Evolutionary conservation across 1,140 invertebrate species (phyloP).

Genomic region (Dinothrombium tinctorium): DNA sequence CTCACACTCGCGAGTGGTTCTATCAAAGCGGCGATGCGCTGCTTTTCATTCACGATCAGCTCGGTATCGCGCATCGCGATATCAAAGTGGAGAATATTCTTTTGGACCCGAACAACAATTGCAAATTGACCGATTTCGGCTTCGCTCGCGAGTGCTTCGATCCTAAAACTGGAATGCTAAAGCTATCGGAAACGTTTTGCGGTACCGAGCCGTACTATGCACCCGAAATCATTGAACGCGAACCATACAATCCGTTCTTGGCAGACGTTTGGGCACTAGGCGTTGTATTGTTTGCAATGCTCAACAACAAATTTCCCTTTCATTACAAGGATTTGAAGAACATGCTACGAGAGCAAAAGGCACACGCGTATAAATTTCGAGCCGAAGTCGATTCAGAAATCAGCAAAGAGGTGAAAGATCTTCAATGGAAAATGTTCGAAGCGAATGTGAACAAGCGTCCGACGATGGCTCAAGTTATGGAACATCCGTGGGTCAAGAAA

Average conservation of each 20-base stretch:
- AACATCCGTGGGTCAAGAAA: constrained; percentile 13
- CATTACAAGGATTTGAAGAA: constrained; percentile 23
- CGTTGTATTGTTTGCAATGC: constrained; percentile 18
- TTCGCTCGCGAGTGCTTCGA: constrained; percentile 8
- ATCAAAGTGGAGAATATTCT: constrained; percentile 13
- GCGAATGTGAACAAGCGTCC: constrained; percentile 45
- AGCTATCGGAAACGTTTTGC: constrained; percentile 9
- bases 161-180: neutral
- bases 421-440: constrained; percentile 47
- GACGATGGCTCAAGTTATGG: constrained; percentile 29
- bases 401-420: constrained; percentile 23
- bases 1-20: constrained; percentile 6
- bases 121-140: constrained; percentile 12
- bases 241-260: constrained; percentile 16
- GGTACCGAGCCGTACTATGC: constrained; percentile 12
- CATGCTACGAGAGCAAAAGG: constrained; percentile 21
- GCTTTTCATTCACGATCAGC: constrained; percentile 8
- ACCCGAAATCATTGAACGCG: constrained; percentile 17
- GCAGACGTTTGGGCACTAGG: constrained; percentile 19
- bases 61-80: constrained; percentile 11
- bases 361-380: constrained; percentile 1
- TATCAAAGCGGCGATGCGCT: constrained; percentile 6
- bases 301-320: constrained; percentile 21
- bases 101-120: neutral
- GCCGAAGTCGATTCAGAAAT: neutral